These are phyloP conservation scores for Hephaestus fuliginosus DNA, from an alignment of 2,797 vertebrate genomes.

Conservation along the genomic window DNA sequence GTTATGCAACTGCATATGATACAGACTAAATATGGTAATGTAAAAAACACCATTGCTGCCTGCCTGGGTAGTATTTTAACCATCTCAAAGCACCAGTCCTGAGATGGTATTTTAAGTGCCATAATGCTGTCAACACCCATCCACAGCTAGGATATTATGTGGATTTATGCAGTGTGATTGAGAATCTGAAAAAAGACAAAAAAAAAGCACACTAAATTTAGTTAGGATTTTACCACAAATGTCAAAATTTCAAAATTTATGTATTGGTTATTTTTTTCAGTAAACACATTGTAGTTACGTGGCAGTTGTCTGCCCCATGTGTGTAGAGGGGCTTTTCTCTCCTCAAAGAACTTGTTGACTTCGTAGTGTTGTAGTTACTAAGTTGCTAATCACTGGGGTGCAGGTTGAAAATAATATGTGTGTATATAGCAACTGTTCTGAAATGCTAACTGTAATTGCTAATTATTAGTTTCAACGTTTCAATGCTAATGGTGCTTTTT, in stretches of 20 bases:
- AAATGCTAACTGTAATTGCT: constrained; percentile 52
- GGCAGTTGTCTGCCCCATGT: constrained; percentile 36
- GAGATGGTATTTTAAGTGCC: constrained; percentile 54
- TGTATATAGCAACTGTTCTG: constrained; percentile 78
- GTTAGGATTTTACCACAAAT: constrained; percentile 42
- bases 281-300: constrained; percentile 46
- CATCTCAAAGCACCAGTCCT: constrained; percentile 41
- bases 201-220: constrained; percentile 52
- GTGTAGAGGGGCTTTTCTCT: constrained; percentile 25
- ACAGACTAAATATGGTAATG: constrained; percentile 51
- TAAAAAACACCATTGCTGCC: constrained; percentile 31
- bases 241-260: constrained; percentile 60
- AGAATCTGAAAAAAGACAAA: constrained; percentile 38
- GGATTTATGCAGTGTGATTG: constrained; percentile 56
- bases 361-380: constrained; percentile 54
- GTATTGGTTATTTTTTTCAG: constrained; percentile 31
- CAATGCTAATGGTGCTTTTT: constrained; percentile 57
- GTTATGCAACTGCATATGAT: constrained; percentile 42
- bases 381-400: constrained; percentile 51
- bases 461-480: constrained; percentile 48
- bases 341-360: constrained; percentile 60
- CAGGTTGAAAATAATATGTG: constrained; percentile 47
- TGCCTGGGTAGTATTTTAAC: constrained; percentile 36
- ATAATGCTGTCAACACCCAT: constrained; percentile 59
- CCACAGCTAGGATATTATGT: constrained; percentile 37